Conservation (phyloP, 1,140 invertebrate genomes). For the Leptopilina clavipes region DNA sequence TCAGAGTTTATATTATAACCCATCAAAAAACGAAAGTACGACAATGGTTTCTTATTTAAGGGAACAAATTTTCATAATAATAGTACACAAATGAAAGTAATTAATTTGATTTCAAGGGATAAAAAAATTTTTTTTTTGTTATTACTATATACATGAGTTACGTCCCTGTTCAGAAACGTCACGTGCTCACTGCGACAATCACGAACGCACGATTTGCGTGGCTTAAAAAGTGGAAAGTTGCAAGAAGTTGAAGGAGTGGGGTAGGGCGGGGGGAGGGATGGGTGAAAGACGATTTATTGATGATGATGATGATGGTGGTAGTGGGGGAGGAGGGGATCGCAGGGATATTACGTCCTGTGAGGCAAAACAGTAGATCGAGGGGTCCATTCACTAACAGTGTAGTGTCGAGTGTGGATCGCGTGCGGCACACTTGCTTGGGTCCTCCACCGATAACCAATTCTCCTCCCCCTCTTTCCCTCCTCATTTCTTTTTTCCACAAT, state of each 20-base stretch:
- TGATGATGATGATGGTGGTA: conserved; percentile 38
- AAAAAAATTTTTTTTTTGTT: too few species aligned
- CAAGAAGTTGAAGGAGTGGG: conserved; percentile 42
- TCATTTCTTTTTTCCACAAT: conserved; percentile 40
- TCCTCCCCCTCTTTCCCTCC: conserved; percentile 39
- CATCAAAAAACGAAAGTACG: too few species aligned
- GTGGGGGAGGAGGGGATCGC: conserved; percentile 50
- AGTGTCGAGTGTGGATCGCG: conserved; percentile 49
- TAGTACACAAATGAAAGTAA: too few species aligned
- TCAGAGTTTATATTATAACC: too few species aligned
- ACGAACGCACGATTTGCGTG: conserved; percentile 60
- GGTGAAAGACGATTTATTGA: conserved; percentile 55
- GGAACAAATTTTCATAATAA: too few species aligned
- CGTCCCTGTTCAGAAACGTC: conserved; percentile 49
- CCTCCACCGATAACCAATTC: conserved; percentile 35
- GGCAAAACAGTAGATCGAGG: conserved; percentile 50
- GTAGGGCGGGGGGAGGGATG: conserved; percentile 42
- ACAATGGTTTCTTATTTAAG: too few species aligned
- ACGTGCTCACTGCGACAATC: conserved; percentile 55
- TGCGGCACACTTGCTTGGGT: conserved; percentile 46
- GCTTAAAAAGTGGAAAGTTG: conserved; percentile 45
- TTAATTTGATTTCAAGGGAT: too few species aligned
- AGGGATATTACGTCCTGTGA: conserved; percentile 55
- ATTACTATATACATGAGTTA: not conserved
- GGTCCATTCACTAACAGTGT: conserved; percentile 57